Evolutionary conservation across 1,140 invertebrate species (phyloP), one percentile per base, ranked within the genome.

Genomic region (Hylaeus anthracinus): DNA sequence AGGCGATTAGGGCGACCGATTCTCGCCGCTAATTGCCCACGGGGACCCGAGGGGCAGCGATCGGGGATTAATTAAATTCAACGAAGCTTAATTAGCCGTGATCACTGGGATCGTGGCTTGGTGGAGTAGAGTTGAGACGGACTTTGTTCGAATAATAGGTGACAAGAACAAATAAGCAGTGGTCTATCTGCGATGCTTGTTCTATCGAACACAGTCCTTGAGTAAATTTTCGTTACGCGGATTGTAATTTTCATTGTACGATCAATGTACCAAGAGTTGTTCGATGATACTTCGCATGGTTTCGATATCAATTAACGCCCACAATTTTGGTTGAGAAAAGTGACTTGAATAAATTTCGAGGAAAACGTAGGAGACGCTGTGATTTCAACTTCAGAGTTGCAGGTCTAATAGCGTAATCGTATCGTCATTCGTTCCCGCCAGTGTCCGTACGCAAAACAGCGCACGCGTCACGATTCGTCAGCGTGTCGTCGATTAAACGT

Each of bases 41-140:
- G 74, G 61, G 63, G 72, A 14, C 10, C n/a, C 60, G 4, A 41
- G 41, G 65, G 41, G 5, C 53, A 37, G 71, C 58, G 69, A 82
- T 83, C 74, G 84, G 71, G 81, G 80, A 89, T 89, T 88, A 91
- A 92, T 92, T 91, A 90, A 88, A 91, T 88, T 82, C 87, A 91
- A 90, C 90, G 89, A 86, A 90, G 88, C 85, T 89, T 90, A 92
- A 92, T 92, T 92, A 91, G 86, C 82, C 87, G 87, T 82, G 82
- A 81, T 70, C 79, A 79, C 77, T 83, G 69, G 79, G 53, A 64
- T 37, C 41, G 77, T 64, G 74, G 61, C 65, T 64, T 45, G 55
- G 60, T 72, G 39, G 26, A 26, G 26, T 26, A 26, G 26, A 26
- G 26, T 26, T 26, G 26, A 26, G 26, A 26, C 26, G 26, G 26